Evolutionary conservation across 2,113 vertebrate genomes (phyloP).

Genomic region (Aspidoscelis tigris): DNA sequence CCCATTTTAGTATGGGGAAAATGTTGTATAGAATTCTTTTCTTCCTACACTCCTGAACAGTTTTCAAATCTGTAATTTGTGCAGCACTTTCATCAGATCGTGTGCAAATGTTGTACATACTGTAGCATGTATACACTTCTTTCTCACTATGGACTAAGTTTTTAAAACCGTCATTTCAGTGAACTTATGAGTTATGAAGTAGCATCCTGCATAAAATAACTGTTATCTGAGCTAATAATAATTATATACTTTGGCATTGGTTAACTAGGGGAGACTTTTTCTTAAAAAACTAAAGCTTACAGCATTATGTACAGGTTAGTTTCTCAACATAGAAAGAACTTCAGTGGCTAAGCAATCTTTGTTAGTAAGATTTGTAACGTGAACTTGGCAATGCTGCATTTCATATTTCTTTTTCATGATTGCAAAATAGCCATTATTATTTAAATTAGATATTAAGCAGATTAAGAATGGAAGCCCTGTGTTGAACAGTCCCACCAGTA

Average conservation of each 20-base stretch:
- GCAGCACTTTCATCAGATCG: too few relatives aligned
- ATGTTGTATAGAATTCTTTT: too few relatives aligned
- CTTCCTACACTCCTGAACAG: too few relatives aligned
- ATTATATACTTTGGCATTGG: neutral
- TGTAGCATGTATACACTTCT: neutral
- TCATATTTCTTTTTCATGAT: constrained; percentile 23
- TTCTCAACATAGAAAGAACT: constrained; percentile 18
- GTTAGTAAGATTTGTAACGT: neutral
- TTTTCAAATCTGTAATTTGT: too few relatives aligned
- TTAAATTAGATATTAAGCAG: constrained; percentile 18
- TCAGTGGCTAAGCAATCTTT: neutral
- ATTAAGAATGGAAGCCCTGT: constrained; percentile 31
- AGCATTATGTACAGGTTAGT: constrained; percentile 23
- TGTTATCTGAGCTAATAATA: constrained; percentile 8
- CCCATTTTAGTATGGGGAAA: too few relatives aligned
- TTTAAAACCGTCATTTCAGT: neutral
- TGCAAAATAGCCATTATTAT: constrained; percentile 31
- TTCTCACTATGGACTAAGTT: neutral
- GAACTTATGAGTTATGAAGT: neutral
- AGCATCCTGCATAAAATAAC: neutral
- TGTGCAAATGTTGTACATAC: neutral
- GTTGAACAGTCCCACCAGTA: constrained; percentile 30
- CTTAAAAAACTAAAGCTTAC: neutral
- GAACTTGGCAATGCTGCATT: constrained; percentile 28
- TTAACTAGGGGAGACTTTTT: too few relatives aligned